Conservation (phyloP, 2,888 invertebrate genomes). For the Heliconius ismenius region DNA sequence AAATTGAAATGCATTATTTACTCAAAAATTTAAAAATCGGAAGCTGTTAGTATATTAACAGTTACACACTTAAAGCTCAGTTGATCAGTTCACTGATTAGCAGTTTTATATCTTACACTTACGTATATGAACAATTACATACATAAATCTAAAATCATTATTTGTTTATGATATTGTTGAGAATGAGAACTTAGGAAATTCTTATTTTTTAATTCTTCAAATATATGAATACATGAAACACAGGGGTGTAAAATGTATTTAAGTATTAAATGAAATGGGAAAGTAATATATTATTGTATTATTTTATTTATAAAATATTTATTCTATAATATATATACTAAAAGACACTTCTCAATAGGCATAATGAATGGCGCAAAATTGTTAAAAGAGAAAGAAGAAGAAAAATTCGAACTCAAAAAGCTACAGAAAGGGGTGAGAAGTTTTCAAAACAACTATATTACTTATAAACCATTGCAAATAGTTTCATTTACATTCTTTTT, state of each 20-base stretch:
- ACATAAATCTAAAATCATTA: background rate
- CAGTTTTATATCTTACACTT: background rate
- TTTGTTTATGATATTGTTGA: background rate
- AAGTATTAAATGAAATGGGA: constrained; percentile 30
- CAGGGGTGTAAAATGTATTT: background rate
- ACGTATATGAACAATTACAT: too few species aligned
- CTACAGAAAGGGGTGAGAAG: constrained; percentile 79
- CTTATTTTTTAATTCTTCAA: background rate
- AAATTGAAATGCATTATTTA: background rate
- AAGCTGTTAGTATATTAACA: background rate
- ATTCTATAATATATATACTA: constrained; percentile 30
- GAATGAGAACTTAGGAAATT: background rate
- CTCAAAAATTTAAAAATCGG: background rate
- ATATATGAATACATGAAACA: background rate
- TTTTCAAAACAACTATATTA: background rate
- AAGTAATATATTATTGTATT: constrained; percentile 36
- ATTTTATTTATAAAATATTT: constrained; percentile 35
- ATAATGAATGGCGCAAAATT: constrained; percentile 87
- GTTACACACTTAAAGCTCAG: background rate
- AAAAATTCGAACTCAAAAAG: constrained; percentile 82
- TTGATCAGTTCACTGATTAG: background rate
- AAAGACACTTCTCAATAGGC: constrained; percentile 63
- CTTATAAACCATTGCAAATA: background rate
- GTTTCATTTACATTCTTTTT: background rate
- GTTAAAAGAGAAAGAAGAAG: constrained; percentile 88